phyloP scores from a whole-genome alignment of 2,888 invertebrate species.

The Tuberolachnus salignus region DNA sequence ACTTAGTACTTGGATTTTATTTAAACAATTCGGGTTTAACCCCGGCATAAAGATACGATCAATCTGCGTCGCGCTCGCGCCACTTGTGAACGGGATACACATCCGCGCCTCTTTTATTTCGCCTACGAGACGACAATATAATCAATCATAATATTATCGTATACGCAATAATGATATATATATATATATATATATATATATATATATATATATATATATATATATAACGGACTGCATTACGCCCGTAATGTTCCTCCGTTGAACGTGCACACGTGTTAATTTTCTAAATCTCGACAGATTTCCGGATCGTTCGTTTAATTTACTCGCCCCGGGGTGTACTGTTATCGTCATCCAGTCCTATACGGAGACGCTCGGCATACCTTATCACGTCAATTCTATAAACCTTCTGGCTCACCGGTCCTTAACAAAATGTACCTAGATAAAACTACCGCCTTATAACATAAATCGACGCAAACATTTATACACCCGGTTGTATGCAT shows the following conservation, averaged over 20 bases:
- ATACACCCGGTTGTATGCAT: too few species aligned
- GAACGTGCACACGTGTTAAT: constrained; percentile 12
- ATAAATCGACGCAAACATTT: background rate
- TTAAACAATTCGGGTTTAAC: constrained; percentile 15
- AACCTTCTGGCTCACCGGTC: background rate
- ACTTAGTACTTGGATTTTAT: background rate
- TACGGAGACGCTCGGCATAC: background rate
- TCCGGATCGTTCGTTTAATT: background rate
- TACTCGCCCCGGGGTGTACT: background rate
- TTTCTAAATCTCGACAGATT: background rate
- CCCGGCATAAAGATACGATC: constrained; percentile 21
- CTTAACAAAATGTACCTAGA: background rate
- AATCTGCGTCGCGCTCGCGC: constrained; percentile 21
- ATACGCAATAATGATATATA: too few species aligned
- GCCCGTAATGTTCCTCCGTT: background rate
- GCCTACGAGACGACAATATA: background rate
- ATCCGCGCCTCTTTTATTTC: background rate
- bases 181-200: too few species aligned
- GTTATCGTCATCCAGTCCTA: background rate
- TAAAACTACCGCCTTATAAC: too few species aligned
- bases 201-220: too few species aligned
- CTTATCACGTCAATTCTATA: background rate
- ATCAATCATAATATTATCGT: constrained; percentile 15
- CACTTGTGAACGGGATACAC: background rate
- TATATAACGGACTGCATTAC: background rate